Evolutionary conservation across 2,888 invertebrate species (phyloP).

Genomic region (Lathronympha strigana): DNA sequence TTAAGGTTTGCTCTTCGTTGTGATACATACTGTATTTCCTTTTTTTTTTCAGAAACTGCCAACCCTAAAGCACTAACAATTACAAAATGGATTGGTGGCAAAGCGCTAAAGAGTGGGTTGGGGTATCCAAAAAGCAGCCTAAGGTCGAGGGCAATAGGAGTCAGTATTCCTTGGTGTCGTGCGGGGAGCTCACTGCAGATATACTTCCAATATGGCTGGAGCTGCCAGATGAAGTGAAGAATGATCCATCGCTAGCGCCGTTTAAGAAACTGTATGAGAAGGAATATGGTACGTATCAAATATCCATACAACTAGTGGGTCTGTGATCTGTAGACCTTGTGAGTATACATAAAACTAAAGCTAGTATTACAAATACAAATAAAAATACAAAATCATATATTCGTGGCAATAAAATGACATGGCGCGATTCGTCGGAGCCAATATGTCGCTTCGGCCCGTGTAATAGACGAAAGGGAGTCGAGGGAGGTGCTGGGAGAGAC

Average conservation of each 20-base stretch:
- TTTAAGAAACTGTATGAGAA: constrained; percentile 76
- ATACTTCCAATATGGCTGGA: constrained; percentile 83
- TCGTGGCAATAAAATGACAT: too few species aligned
- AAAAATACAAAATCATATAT: too few species aligned
- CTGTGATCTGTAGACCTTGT: too few species aligned
- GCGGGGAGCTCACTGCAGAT: constrained; percentile 76
- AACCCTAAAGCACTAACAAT: not conserved
- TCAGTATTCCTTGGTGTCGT: constrained; percentile 63
- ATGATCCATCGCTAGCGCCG: constrained; percentile 84
- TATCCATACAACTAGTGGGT: too few species aligned
- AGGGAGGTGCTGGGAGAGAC: too few species aligned
- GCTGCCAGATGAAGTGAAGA: constrained; percentile 84
- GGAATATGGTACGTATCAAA: constrained; percentile 54
- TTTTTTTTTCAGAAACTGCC: constrained; percentile 12
- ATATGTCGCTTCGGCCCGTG: too few species aligned
- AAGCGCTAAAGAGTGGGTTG: constrained; percentile 46
- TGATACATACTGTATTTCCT: too few species aligned
- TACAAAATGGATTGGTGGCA: constrained; percentile 43
- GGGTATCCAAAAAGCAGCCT: constrained; percentile 48
- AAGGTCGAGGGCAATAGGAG: constrained; percentile 65
- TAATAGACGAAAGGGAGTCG: too few species aligned
- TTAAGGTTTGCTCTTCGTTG: too few species aligned
- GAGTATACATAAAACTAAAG: too few species aligned
- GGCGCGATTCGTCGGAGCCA: too few species aligned
- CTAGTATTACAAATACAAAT: too few species aligned